Percentiles rank a stretch among this genome's conserved stretches.
Evolutionary conservation across 2,113 vertebrate species (phyloP).

Genomic region (Clarias magur): DNA sequence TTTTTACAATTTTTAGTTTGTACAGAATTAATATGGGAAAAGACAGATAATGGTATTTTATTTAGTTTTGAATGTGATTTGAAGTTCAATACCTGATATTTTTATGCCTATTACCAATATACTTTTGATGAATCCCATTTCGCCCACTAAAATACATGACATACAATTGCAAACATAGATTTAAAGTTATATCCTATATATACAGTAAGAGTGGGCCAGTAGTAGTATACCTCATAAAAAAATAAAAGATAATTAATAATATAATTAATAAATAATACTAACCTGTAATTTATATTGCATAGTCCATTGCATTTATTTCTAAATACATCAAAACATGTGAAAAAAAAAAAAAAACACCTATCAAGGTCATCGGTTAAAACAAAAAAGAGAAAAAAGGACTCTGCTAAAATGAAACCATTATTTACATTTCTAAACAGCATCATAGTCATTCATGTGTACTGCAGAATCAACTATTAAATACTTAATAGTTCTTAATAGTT

Average conservation of each 20-base stretch:
- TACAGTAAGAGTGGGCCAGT: background rate
- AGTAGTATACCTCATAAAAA: background rate
- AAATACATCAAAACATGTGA: background rate
- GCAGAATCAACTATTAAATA: constrained; percentile 28
- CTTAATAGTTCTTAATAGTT: constrained; percentile 48
- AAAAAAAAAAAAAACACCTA: background rate
- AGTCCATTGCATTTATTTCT: background rate
- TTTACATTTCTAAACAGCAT: background rate
- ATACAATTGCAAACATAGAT: background rate
- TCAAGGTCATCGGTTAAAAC: constrained; percentile 32
- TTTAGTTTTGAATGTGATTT: background rate
- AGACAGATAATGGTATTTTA: background rate
- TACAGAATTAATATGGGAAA: background rate
- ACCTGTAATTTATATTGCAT: background rate
- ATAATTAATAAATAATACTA: background rate
- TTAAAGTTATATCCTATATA: background rate
- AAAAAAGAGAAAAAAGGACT: constrained; percentile 35
- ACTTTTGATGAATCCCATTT: background rate
- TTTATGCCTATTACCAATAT: background rate
- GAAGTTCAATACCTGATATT: background rate
- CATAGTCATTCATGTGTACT: constrained; percentile 42
- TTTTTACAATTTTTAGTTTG: too few relatives aligned
- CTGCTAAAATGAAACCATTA: constrained; percentile 35
- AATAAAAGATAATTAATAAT: background rate
- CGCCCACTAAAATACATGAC: background rate